These are phyloP conservation scores for Tympanoctomys barrerae DNA, from an alignment of 2,797 vertebrate species.

Conservation along the genomic window DNA sequence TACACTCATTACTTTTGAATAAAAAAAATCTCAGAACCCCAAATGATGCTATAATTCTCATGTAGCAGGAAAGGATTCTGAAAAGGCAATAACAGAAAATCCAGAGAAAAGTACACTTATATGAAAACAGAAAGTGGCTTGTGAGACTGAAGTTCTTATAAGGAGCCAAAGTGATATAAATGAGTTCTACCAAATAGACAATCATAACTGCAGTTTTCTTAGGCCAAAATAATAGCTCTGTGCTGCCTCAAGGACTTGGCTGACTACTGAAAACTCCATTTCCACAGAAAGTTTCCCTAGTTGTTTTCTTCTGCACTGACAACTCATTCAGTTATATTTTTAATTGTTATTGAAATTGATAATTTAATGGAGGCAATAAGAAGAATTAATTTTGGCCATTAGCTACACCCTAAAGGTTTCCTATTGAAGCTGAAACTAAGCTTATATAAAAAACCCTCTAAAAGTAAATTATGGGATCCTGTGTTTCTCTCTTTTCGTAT, in stretches of 20 bases:
- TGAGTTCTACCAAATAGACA: slow-evolving; percentile 38
- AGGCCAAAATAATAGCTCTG: slow-evolving; percentile 45
- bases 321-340: slow-evolving; percentile 62
- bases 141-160: slow-evolving; percentile 28
- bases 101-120: background rate
- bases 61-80: background rate
- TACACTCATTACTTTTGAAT: background rate
- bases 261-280: slow-evolving; percentile 58
- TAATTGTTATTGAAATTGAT: slow-evolving; percentile 62
- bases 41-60: background rate
- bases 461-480: slow-evolving; percentile 56
- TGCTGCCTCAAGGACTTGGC: slow-evolving; percentile 39
- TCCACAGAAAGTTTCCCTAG: slow-evolving; percentile 58
- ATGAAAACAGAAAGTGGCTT: slow-evolving; percentile 49
- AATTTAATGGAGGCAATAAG: slow-evolving; percentile 64
- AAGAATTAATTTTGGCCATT: slow-evolving; percentile 71
- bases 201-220: slow-evolving; percentile 42
- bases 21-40: slow-evolving; percentile 1
- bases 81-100: slow-evolving; percentile 52
- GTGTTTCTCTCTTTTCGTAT: slow-evolving; percentile 37
- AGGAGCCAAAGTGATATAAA: slow-evolving; percentile 30
- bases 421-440: slow-evolving; percentile 64
- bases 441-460: slow-evolving; percentile 35
- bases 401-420: slow-evolving; percentile 73
- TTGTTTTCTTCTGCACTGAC: slow-evolving; percentile 63